phyloP scores from a whole-genome alignment of 2,888 invertebrate species.

The Ceratothoa steindachneri region DNA sequence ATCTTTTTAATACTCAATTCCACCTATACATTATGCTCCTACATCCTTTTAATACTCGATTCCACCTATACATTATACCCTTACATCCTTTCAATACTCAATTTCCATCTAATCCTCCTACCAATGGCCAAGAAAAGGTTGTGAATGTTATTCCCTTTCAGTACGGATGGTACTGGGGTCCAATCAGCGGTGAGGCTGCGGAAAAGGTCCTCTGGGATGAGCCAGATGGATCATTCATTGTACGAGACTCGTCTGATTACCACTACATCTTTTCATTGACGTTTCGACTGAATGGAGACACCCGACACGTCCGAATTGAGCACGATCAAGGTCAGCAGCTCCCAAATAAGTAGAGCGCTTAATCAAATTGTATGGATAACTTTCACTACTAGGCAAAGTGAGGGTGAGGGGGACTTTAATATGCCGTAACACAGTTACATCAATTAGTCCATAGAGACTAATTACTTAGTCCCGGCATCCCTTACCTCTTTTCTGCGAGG shows the following conservation, averaged over 20 bases:
- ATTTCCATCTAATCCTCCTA: no score
- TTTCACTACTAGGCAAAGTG: not conserved
- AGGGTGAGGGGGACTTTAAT: not conserved
- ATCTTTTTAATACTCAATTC: no score
- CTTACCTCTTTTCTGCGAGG: no score
- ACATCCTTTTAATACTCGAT: no score
- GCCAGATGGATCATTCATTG: conserved; percentile 89
- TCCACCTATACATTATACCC: no score
- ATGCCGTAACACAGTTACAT: no score
- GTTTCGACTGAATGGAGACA: conserved; percentile 82
- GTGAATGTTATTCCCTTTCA: no score
- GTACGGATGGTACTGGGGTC: conserved; percentile 97
- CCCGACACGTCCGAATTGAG: conserved; percentile 87
- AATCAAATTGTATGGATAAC: not conserved
- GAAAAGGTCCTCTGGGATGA: conserved; percentile 86
- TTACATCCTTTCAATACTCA: no score
- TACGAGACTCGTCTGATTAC: conserved; percentile 88
- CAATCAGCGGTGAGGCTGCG: conserved; percentile 82
- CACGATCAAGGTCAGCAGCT: conserved; percentile 86
- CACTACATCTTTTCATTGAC: conserved; percentile 91
- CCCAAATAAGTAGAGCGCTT: not conserved
- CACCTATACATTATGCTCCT: no score
- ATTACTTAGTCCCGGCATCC: no score
- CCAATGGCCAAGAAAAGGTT: no score
- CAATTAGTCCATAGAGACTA: no score